These are phyloP conservation scores for Cyclina sinensis DNA, from an alignment of 1,140 invertebrate species.

Conservation along the genomic window DNA sequence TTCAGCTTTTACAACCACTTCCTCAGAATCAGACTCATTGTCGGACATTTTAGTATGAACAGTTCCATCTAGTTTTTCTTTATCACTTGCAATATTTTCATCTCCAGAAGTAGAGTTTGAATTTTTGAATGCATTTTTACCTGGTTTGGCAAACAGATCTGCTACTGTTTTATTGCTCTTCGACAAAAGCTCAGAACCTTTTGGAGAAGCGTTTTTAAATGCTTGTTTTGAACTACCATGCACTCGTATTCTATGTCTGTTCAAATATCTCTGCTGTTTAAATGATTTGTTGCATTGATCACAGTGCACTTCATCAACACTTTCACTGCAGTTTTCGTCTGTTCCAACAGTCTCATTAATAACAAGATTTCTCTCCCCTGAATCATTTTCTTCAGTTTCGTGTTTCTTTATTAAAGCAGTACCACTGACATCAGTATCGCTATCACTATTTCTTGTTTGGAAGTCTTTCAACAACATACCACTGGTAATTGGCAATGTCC, in stretches of 20 bases:
- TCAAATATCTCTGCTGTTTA: constrained; percentile 40
- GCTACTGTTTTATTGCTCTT: not conserved
- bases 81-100: not conserved
- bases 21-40: not conserved
- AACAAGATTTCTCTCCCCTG: constrained; percentile 31
- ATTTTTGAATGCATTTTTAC: not conserved
- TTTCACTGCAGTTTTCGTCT: not conserved
- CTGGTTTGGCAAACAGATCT: not conserved
- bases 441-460: not conserved
- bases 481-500: not conserved
- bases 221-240: constrained; percentile 17
- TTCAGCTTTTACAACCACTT: not conserved
- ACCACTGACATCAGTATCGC: not conserved
- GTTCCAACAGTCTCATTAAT: constrained; percentile 29
- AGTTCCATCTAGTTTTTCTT: constrained; percentile 8
- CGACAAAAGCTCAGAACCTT: not conserved
- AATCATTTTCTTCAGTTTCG: not conserved
- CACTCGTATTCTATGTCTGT: constrained; percentile 51
- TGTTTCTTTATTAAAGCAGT: not conserved
- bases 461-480: not conserved
- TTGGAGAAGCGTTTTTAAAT: not conserved
- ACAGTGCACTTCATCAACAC: not conserved
- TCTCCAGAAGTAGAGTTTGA: not conserved
- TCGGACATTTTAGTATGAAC: not conserved
- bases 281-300: constrained; percentile 36